These are phyloP conservation scores for Parauchenoglanis ngamensis DNA, from an alignment of 2,797 vertebrate genomes.

Conservation along the genomic window DNA sequence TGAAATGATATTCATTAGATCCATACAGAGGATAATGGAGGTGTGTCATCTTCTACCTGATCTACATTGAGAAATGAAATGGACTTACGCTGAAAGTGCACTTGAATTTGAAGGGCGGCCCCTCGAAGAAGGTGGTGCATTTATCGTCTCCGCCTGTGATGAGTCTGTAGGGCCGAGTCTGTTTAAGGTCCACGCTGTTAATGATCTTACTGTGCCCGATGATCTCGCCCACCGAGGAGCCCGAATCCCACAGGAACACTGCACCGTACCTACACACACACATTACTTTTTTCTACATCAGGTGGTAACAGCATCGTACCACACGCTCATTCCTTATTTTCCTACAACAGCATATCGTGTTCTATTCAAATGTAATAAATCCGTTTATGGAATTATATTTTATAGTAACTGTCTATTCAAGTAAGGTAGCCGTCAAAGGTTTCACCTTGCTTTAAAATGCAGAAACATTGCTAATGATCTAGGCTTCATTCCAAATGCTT, in stretches of 20 bases:
- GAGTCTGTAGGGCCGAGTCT: slow-evolving; percentile 87
- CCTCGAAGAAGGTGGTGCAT: slow-evolving; percentile 84
- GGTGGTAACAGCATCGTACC: neutral
- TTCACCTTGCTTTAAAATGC: neutral
- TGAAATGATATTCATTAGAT: too few species aligned
- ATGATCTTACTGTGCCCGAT: slow-evolving; percentile 88
- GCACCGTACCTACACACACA: slow-evolving; percentile 80
- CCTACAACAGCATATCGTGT: neutral
- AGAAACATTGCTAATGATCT: neutral
- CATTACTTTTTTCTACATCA: neutral
- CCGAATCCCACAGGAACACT: slow-evolving; percentile 93
- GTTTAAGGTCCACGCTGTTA: slow-evolving; percentile 91
- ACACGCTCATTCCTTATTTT: neutral
- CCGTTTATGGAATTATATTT: neutral
- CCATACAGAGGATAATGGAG: too few species aligned
- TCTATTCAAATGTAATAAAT: too few species aligned
- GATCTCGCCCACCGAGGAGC: slow-evolving; percentile 90
- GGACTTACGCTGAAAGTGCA: slow-evolving; percentile 85
- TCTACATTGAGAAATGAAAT: neutral
- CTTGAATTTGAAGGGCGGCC: slow-evolving; percentile 94
- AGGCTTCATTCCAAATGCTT: neutral
- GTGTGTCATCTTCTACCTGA: neutral
- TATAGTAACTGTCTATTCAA: neutral
- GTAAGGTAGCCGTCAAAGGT: too few species aligned
- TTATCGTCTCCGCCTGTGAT: slow-evolving; percentile 88